A percentile compares a stretch with the other conserved stretches of the same genome.
Conservation (phyloP, 2,888 invertebrate genomes). For the Tipula helvola region DNA sequence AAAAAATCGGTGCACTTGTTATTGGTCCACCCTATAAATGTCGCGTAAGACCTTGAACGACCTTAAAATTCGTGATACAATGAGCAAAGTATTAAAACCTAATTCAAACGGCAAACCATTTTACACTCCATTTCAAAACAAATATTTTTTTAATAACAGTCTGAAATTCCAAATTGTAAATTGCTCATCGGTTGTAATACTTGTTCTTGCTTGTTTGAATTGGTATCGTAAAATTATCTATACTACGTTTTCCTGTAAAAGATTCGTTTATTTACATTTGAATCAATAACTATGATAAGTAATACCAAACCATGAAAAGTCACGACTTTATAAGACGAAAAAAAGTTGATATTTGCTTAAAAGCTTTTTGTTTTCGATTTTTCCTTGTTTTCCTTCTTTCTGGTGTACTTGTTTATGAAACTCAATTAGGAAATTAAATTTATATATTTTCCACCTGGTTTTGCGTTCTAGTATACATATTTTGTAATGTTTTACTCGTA, state of each 20-base stretch:
- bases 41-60: too few species aligned
- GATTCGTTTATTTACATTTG: background rate
- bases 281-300: background rate
- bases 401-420: background rate
- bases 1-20: too few species aligned
- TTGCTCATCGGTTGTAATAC: too few species aligned
- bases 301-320: background rate
- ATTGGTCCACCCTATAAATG: too few species aligned
- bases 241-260: background rate
- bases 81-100: too few species aligned
- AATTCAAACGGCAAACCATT: too few species aligned
- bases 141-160: too few species aligned
- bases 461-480: background rate
- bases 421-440: background rate
- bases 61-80: too few species aligned
- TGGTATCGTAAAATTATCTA: background rate
- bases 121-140: too few species aligned
- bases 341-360: background rate
- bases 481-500: too few species aligned
- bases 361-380: background rate
- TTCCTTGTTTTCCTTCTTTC: background rate
- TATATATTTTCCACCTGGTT: background rate
- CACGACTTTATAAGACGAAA: background rate
- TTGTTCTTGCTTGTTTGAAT: too few species aligned
- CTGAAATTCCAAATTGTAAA: too few species aligned